A percentile compares a stretch with the other conserved stretches of the same genome.
phyloP scores from a whole-genome alignment of 1,140 invertebrate genomes.

The Ostrea edulis region DNA sequence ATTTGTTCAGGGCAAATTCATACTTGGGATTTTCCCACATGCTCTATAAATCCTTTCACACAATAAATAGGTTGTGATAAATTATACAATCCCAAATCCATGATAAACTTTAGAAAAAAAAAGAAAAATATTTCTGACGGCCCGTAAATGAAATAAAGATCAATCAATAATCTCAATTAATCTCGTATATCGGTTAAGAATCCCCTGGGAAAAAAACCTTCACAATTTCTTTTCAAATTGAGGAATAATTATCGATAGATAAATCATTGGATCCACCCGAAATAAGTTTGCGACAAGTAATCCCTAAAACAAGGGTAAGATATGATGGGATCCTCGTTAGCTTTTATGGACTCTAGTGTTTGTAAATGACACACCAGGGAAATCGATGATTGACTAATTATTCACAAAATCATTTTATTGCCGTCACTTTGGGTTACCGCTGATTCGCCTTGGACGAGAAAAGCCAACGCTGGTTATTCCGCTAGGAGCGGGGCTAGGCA shows the following conservation, averaged over 20 bases:
- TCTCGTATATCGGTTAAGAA: no score
- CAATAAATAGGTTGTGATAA: no score
- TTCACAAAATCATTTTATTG: constrained; percentile 29
- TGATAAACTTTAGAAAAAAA: no score
- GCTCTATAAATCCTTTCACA: no score
- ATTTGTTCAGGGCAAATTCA: not conserved
- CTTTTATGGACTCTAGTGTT: constrained; percentile 28
- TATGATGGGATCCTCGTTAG: constrained; percentile 13
- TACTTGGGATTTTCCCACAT: no score
- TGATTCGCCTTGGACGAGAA: not conserved
- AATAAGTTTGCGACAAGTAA: not conserved
- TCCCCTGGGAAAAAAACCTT: not conserved
- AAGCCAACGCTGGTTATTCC: not conserved
- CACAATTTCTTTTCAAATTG: not conserved
- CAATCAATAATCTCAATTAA: no score
- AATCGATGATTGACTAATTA: constrained; percentile 30
- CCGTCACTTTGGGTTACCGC: constrained; percentile 16
- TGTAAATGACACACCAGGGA: constrained; percentile 14
- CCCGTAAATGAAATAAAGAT: no score
- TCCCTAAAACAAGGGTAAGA: not conserved
- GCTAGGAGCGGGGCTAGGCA: not conserved
- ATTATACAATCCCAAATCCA: no score
- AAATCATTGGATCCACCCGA: not conserved
- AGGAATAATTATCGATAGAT: not conserved
- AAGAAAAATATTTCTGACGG: no score